phyloP scores from a whole-genome alignment of 2,797 vertebrate species.

The Argentina silus region DNA sequence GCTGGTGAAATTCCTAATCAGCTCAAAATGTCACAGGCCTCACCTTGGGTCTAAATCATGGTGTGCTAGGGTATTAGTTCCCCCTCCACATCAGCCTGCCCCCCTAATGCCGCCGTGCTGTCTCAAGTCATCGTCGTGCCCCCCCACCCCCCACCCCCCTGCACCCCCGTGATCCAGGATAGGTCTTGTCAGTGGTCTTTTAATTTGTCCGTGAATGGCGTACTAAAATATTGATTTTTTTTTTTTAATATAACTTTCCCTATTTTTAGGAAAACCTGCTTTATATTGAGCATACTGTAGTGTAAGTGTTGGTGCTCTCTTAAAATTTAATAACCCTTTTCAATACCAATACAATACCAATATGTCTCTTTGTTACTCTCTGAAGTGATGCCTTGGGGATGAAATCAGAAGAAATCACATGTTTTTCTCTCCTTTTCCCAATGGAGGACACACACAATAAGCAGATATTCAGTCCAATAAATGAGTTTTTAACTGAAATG shows the following conservation, averaged over 20 bases:
- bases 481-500: too few species aligned
- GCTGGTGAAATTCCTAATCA: constrained; percentile 76
- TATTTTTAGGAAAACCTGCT: not conserved
- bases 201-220: constrained; percentile 3
- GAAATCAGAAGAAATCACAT: constrained; percentile 21
- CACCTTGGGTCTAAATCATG: constrained; percentile 68
- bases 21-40: constrained; percentile 75
- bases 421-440: not conserved
- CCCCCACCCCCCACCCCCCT: not conserved
- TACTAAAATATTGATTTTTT: not conserved
- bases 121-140: not conserved
- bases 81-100: constrained; percentile 17
- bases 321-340: constrained; percentile 39
- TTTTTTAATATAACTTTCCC: not conserved
- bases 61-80: constrained; percentile 61
- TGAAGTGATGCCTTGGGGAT: constrained; percentile 28
- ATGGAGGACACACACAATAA: too few species aligned
- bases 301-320: too few species aligned
- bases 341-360: too few species aligned
- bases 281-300: not conserved
- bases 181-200: constrained; percentile 6
- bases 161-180: not conserved
- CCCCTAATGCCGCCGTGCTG: constrained; percentile 5
- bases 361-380: constrained; percentile 41
- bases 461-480: too few species aligned